Evolutionary conservation across 2,888 invertebrate genomes (phyloP).

Genomic region (Agrilus biguttatus): DNA sequence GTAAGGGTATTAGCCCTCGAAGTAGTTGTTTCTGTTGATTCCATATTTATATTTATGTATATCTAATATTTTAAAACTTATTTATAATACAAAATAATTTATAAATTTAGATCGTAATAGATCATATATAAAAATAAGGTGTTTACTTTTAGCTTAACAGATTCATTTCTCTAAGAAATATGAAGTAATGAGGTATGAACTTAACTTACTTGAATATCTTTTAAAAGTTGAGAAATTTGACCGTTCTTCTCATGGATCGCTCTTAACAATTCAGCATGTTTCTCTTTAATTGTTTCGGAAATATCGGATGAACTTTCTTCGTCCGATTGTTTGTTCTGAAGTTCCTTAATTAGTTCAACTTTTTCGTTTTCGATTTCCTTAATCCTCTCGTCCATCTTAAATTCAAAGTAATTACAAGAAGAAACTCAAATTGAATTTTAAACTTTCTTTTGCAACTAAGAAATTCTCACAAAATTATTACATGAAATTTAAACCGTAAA

Average conservation of each 20-base stretch:
- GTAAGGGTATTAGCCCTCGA: too few species aligned
- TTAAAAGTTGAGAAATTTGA: constrained; percentile 59
- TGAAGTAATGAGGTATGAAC: neutral
- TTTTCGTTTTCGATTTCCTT: constrained; percentile 20
- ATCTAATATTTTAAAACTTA: too few species aligned
- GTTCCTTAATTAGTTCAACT: constrained; percentile 13
- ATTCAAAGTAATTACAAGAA: too few species aligned
- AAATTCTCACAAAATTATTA: too few species aligned
- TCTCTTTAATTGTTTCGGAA: constrained; percentile 36
- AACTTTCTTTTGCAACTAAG: constrained; percentile 29
- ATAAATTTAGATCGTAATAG: constrained; percentile 1
- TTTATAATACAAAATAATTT: too few species aligned
- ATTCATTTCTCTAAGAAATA: neutral
- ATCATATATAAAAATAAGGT: constrained; percentile 1
- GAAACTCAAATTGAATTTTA: neutral
- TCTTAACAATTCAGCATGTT: constrained; percentile 39
- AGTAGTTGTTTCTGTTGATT: too few species aligned
- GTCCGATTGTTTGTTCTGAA: constrained; percentile 20
- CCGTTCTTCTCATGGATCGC: constrained; percentile 53
- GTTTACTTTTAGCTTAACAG: neutral
- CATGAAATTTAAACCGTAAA: too few species aligned
- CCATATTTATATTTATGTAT: too few species aligned
- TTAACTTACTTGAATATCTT: constrained; percentile 53
- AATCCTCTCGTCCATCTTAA: constrained; percentile 3
- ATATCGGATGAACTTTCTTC: constrained; percentile 35